A percentile compares a stretch with the other conserved stretches of the same genome.
These are phyloP conservation scores for Rhopalosiphum padi DNA, from an alignment of 1,140 invertebrate genomes.

Conservation along the genomic window DNA sequence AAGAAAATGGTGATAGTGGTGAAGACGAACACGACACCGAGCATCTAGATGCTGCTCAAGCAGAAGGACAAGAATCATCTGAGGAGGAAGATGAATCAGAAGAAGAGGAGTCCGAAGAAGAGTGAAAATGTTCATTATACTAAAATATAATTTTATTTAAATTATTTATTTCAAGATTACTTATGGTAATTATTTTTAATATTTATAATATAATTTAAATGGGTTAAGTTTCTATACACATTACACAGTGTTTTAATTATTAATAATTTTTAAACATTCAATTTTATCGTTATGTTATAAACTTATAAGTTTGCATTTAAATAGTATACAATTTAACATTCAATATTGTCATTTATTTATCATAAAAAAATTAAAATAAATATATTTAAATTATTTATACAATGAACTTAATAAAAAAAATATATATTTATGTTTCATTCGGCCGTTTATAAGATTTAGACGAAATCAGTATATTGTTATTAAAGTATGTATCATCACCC, in stretches of 20 bases:
- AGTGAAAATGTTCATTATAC: slow-evolving; percentile 19
- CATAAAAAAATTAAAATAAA: not conserved
- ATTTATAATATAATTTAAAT: slow-evolving; percentile 27
- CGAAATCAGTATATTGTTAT: too few relatives aligned
- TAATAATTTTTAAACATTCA: slow-evolving; percentile 29
- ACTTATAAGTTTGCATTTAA: not conserved
- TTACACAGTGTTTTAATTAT: not conserved
- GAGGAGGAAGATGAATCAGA: slow-evolving; percentile 50
- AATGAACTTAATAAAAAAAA: not conserved
- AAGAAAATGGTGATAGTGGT: slow-evolving; percentile 30
- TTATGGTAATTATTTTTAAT: not conserved
- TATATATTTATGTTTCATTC: not conserved
- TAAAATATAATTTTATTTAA: not conserved
- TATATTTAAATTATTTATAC: not conserved
- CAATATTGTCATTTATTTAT: slow-evolving; percentile 13
- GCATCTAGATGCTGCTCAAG: not conserved
- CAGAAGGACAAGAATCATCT: slow-evolving; percentile 51
- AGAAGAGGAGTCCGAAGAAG: slow-evolving; percentile 28
- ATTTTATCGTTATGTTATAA: not conserved
- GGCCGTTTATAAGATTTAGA: not conserved
- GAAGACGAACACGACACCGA: slow-evolving; percentile 47
- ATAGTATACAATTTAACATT: slow-evolving; percentile 1
- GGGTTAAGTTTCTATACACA: slow-evolving; percentile 10
- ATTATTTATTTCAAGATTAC: slow-evolving; percentile 13
- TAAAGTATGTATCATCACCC: too few relatives aligned